Base-by-base conservation (phyloP, 2,797 vertebrate genomes). In the Loris lydekkerianus region DNA sequence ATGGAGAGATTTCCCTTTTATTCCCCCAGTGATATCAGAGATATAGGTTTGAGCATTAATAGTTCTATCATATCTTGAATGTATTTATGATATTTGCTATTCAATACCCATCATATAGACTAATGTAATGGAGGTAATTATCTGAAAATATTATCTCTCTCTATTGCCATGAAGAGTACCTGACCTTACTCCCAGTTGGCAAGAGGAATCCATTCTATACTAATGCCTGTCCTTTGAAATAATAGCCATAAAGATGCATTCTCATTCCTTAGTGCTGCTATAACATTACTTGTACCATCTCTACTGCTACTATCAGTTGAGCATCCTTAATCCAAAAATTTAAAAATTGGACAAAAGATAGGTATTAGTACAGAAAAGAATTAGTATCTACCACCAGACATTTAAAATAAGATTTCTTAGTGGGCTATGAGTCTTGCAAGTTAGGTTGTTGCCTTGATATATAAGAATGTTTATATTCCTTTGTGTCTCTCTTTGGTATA, bases 91-190 rank as follows among this genome's bases (percentile, higher is more conserved):
- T 63, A 86, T 56, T n/a, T 84, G 72, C 37, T 84, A 61, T 14
- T 75, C 34, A 89, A 29, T 7, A 86, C 11, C 21, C 3, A n/a
- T 14, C 31, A 43, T 20, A 80, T 1, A 69, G 34, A 75, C 65
- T 73, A 72, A 23, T 31, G 25, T 43, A 85, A 61, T 43, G 14
- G 40, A 85, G 25, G n/a, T 43, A 81, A 63, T 40, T 69, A 89
- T 80, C 73, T 78, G 56, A 87, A 94, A 84, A 46, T n/a, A 83
- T 43, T 75, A 43, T 34, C 72, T 92, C 46, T 84, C n/a, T 37
- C 72, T 91, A 70, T 73, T 78, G 92, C 34, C 43, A 78, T 23
- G 11, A 58, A 85, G 40, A 86, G 15, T 60, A 75, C 10, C 18
- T 89, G 80, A 61, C 34, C 40, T 92, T 86, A 69, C 29, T 86